A percentile compares a stretch with the other conserved stretches of the same genome.
These are phyloP conservation scores for Parazoanthus swiftii DNA, from an alignment of 92 coral and sea anemone species.

Conservation along the genomic window DNA sequence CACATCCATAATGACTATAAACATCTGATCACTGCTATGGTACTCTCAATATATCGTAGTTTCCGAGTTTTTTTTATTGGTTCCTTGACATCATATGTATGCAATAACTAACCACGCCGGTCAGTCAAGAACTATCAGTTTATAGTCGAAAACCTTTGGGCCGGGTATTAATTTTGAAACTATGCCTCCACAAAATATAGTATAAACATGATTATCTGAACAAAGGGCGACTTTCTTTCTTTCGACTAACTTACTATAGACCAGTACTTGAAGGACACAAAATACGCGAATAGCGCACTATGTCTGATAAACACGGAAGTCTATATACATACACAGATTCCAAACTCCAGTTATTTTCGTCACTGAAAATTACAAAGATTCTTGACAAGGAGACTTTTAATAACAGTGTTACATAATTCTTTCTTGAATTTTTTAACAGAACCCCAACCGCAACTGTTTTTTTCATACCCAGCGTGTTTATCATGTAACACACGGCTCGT, in stretches of 20 bases:
- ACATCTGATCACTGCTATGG: no score
- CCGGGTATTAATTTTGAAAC: background rate
- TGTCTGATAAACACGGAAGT: background rate
- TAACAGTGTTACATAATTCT: background rate
- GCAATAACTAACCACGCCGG: no score
- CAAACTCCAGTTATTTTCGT: background rate
- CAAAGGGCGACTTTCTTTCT: background rate
- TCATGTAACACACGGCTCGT: background rate
- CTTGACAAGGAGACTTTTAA: background rate
- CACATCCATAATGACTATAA: background rate
- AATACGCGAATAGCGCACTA: background rate
- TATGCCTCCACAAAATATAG: background rate
- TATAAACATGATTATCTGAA: background rate
- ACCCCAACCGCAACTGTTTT: background rate
- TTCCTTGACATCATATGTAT: no score
- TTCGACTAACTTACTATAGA: no score
- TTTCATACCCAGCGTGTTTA: background rate
- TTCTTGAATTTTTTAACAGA: background rate
- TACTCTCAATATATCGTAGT: no score
- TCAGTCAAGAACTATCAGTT: no score
- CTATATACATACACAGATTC: no score
- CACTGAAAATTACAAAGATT: no score
- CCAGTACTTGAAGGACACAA: background rate
- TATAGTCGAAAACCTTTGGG: no score
- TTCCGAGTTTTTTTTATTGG: no score